A percentile compares a stretch with the other conserved stretches of the same genome.
These are phyloP conservation scores for Apodemus speciosus DNA, from an alignment of 2,113 vertebrate species.

Conservation along the genomic window DNA sequence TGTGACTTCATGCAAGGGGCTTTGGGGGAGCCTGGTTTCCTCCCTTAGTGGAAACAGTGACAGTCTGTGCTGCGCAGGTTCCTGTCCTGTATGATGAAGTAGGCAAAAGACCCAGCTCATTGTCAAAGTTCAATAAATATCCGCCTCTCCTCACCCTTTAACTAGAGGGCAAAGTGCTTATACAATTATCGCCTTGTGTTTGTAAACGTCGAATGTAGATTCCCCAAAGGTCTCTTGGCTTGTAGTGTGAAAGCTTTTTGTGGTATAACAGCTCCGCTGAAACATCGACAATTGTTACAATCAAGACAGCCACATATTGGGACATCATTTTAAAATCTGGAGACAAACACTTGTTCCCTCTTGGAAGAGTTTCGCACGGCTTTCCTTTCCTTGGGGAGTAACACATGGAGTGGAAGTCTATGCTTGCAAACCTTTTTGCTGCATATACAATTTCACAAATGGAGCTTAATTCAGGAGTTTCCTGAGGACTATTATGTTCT, in stretches of 20 bases:
- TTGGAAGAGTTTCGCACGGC: rapidly evolving
- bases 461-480: neutral
- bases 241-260: neutral
- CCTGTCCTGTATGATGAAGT: neutral
- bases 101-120: neutral
- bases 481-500: neutral
- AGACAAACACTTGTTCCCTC: neutral
- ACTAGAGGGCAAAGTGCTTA: neutral
- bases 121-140: neutral
- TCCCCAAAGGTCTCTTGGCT: neutral
- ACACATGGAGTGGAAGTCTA: neutral
- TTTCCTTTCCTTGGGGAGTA: neutral
- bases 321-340: neutral
- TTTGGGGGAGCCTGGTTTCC: neutral
- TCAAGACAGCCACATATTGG: rapidly evolving
- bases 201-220: neutral
- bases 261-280: neutral
- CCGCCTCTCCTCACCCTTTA: neutral
- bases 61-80: rapidly evolving
- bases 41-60: neutral
- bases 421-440: neutral
- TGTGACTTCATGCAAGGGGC: neutral
- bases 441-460: neutral
- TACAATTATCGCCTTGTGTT: neutral
- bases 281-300: neutral